Evolutionary conservation across 2,888 invertebrate species (phyloP).

Genomic region (Atethmia centrago): DNA sequence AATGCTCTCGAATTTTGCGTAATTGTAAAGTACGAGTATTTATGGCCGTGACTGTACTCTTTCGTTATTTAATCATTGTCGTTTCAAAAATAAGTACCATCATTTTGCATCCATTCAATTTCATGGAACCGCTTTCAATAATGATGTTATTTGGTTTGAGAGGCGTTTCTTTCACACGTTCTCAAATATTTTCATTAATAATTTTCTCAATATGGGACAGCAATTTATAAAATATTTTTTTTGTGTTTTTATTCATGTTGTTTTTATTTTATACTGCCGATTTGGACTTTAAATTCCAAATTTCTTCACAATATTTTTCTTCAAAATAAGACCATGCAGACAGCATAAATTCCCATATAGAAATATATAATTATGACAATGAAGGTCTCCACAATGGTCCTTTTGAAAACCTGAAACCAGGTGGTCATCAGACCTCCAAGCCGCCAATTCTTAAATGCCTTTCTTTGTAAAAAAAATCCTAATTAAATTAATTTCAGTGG

Average conservation of each 20-base stretch:
- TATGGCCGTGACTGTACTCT: no score
- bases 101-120: not conserved
- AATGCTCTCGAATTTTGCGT: no score
- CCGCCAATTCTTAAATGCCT: not conserved
- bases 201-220: not conserved
- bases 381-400: not conserved
- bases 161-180: not conserved
- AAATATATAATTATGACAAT: not conserved
- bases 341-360: not conserved
- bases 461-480: not conserved
- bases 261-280: not conserved
- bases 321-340: no score
- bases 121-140: not conserved
- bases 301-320: not conserved
- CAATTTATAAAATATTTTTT: not conserved
- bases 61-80: not conserved
- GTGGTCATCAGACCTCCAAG: not conserved
- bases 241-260: not conserved
- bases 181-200: not conserved
- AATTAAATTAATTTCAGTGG: not conserved
- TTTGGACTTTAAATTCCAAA: not conserved
- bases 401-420: not conserved
- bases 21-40: no score
- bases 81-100: not conserved
- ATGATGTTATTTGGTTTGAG: not conserved